phyloP scores from a whole-genome alignment of 1,140 invertebrate genomes.

The Drosophila sp. region DNA sequence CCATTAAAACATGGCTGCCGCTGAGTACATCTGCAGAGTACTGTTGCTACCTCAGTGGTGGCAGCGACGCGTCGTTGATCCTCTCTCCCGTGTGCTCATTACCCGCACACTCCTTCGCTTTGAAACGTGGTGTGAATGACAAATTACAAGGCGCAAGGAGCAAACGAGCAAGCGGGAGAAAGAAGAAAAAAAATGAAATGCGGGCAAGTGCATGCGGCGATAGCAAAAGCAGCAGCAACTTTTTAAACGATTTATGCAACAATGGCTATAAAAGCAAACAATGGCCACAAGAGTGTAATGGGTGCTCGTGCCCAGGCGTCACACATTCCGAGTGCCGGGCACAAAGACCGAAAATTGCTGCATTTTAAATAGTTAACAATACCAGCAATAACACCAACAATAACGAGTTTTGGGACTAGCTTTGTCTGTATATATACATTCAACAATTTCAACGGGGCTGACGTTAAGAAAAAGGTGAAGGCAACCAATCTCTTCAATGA shows the following conservation, averaged over 20 bases:
- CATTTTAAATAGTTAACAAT: slow-evolving; percentile 75
- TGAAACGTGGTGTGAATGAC: slow-evolving; percentile 59
- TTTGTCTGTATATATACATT: slow-evolving; percentile 23
- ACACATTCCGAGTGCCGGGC: slow-evolving; percentile 53
- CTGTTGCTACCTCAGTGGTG: slow-evolving; percentile 21
- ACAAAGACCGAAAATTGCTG: slow-evolving; percentile 69
- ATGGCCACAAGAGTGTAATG: slow-evolving; percentile 66
- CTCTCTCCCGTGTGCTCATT: not conserved
- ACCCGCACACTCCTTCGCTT: slow-evolving; percentile 26
- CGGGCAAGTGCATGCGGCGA: slow-evolving; percentile 13
- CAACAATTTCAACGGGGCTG: slow-evolving; percentile 14
- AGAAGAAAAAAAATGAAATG: slow-evolving; percentile 24
- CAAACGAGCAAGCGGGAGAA: slow-evolving; percentile 13
- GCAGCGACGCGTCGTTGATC: not conserved
- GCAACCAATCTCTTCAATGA: slow-evolving; percentile 1
- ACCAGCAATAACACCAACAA: slow-evolving; percentile 31
- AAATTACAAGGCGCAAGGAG: slow-evolving; percentile 53
- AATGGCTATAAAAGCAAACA: slow-evolving; percentile 68
- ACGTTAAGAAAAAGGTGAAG: slow-evolving; percentile 48
- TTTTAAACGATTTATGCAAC: slow-evolving; percentile 65
- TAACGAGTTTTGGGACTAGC: slow-evolving; percentile 36
- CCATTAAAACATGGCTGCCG: slow-evolving; percentile 45
- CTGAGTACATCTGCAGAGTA: slow-evolving; percentile 23
- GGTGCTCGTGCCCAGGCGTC: slow-evolving; percentile 46
- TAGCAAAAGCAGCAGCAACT: slow-evolving; percentile 46